Percentiles rank a stretch among this genome's conserved stretches.
Evolutionary conservation across 92 coral and sea anemone species (phyloP).

Genomic region (Epizoanthus scotinus): DNA sequence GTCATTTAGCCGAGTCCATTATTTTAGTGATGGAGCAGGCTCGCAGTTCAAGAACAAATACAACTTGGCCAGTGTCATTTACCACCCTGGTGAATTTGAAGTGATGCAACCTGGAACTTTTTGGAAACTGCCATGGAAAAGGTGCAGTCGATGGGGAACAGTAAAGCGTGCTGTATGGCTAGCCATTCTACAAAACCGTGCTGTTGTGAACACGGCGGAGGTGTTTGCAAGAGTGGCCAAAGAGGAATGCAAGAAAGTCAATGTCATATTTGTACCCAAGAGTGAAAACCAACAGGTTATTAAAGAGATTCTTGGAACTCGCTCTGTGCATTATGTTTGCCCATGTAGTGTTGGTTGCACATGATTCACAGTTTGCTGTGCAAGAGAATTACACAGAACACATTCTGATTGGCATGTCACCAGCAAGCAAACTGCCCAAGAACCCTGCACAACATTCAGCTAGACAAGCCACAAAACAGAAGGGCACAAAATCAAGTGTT

Average conservation of each 20-base stretch:
- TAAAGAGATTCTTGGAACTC: constrained; percentile 20
- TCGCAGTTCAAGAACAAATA: too few relatives aligned
- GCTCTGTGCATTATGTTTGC: background rate
- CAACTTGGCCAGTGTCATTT: too few relatives aligned
- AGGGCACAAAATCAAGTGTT: constrained; percentile 3
- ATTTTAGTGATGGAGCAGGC: too few relatives aligned
- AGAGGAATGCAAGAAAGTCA: constrained; percentile 17
- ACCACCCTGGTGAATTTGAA: too few relatives aligned
- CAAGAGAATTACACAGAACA: constrained; percentile 29
- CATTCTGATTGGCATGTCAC: constrained; percentile 14
- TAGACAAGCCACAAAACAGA: constrained; percentile 26
- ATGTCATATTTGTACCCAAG: constrained; percentile 10
- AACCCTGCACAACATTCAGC: constrained; percentile 30
- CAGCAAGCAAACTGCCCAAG: constrained; percentile 8
- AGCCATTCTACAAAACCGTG: constrained; percentile 40
- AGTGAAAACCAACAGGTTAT: constrained; percentile 1
- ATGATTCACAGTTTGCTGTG: constrained; percentile 24
- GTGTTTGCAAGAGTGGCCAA: constrained; percentile 7
- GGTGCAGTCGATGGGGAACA: too few relatives aligned
- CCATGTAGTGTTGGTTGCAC: constrained; percentile 21
- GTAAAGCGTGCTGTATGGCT: too few relatives aligned
- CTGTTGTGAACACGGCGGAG: constrained; percentile 42
- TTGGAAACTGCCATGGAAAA: too few relatives aligned
- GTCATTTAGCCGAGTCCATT: too few relatives aligned
- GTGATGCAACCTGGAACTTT: too few relatives aligned